Conservation (phyloP, 2,113 vertebrate species). For the Macrotis lagotis region DNA sequence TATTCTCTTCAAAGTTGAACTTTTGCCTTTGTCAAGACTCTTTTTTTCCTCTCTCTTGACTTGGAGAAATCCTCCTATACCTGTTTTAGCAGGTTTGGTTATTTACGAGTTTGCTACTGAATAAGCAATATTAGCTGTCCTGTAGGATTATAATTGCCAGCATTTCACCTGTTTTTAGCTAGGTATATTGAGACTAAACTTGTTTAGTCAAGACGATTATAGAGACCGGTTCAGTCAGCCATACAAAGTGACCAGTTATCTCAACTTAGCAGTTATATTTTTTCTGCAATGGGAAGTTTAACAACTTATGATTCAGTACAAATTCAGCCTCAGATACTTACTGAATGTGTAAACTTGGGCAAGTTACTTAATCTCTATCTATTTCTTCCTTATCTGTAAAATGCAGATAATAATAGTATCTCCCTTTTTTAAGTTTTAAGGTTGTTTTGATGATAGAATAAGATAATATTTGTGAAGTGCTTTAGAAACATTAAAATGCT, state of each 20-base stretch:
- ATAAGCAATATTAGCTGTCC: background rate
- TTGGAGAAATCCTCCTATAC: background rate
- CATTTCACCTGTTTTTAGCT: background rate
- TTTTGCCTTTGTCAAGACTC: background rate
- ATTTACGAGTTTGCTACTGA: background rate
- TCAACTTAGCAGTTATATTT: constrained; percentile 15
- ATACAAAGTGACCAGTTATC: background rate
- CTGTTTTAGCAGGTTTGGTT: background rate
- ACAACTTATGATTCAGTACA: constrained; percentile 20
- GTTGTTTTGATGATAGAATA: background rate
- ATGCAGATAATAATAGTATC: background rate
- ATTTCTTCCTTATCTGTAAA: background rate
- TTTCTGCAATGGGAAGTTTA: constrained; percentile 28
- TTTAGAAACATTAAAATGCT: too few relatives aligned
- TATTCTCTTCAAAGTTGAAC: background rate
- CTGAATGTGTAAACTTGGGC: background rate
- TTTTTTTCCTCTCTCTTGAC: background rate
- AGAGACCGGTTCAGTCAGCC: background rate
- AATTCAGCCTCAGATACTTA: background rate
- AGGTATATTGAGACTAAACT: background rate
- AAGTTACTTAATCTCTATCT: background rate
- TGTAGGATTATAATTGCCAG: background rate
- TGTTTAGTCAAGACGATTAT: background rate
- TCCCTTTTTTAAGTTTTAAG: background rate
- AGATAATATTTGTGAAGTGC: background rate